Evolutionary conservation across 2,888 invertebrate genomes (phyloP).

Genomic region (Rotaria magnacalcarata): DNA sequence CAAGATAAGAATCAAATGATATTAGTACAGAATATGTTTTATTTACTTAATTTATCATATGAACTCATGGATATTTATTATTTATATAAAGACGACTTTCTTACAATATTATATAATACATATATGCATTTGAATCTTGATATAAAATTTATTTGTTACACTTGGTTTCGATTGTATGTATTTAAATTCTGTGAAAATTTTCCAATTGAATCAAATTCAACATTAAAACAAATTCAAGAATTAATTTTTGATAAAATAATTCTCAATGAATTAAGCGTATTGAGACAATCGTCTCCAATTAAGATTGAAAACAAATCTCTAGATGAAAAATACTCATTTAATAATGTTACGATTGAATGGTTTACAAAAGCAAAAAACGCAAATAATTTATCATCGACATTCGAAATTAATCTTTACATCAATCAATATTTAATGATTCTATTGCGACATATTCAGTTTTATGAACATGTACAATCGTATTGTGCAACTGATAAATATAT

Average conservation of each 20-base stretch:
- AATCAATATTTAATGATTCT: conserved; percentile 5
- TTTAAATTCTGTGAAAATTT: conserved; percentile 10
- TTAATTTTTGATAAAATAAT: conserved; percentile 5
- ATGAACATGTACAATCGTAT: not conserved
- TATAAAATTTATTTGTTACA: not conserved
- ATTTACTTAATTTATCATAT: conserved; percentile 8
- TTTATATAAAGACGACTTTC: not conserved
- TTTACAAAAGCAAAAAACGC: too few species aligned
- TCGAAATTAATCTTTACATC: too few species aligned
- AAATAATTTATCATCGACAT: too few species aligned
- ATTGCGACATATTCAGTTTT: not conserved
- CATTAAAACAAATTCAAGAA: too few species aligned
- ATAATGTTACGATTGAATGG: too few species aligned
- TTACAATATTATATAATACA: not conserved
- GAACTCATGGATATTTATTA: not conserved
- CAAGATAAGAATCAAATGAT: not conserved
- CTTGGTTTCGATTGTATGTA: conserved; percentile 27
- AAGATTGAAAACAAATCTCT: not conserved
- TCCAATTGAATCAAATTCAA: too few species aligned
- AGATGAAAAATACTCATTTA: too few species aligned
- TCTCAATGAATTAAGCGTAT: not conserved
- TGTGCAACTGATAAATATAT: not conserved
- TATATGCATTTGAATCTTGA: too few species aligned
- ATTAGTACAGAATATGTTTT: not conserved
- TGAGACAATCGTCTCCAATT: not conserved